These are phyloP conservation scores for Pyrocoelia pectoralis DNA, from an alignment of 2,888 invertebrate species.

Conservation along the genomic window DNA sequence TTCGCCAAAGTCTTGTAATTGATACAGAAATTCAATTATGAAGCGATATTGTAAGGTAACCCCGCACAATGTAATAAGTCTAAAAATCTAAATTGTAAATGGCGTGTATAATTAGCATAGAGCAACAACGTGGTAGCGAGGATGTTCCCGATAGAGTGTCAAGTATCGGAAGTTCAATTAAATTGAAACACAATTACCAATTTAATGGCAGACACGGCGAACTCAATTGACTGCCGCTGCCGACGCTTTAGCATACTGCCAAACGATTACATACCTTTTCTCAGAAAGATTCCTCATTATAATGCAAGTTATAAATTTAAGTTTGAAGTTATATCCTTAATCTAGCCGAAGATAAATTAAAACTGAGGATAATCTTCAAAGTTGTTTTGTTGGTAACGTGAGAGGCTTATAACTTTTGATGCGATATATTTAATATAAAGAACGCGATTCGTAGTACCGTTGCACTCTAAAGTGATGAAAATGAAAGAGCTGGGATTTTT, in stretches of 20 bases:
- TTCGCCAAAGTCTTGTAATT: neutral
- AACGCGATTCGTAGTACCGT: no score
- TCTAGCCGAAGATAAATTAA: no score
- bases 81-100: neutral
- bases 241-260: neutral
- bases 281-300: no score
- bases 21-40: neutral
- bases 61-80: neutral
- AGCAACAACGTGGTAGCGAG: neutral
- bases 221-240: neutral
- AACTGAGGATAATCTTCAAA: no score
- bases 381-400: no score
- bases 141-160: neutral
- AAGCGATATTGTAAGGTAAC: slow-evolving; percentile 1
- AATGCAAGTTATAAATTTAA: no score
- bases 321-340: no score
- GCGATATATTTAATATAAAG: no score
- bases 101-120: neutral
- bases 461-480: no score
- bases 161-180: slow-evolving; percentile 1
- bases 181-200: slow-evolving; percentile 1
- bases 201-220: neutral
- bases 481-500: no score
- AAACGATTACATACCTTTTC: no score
- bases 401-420: no score